Evolutionary conservation across 2,113 vertebrate genomes (phyloP), one percentile per base, ranked within the genome.

Genomic region (Centrocercus urophasianus): DNA sequence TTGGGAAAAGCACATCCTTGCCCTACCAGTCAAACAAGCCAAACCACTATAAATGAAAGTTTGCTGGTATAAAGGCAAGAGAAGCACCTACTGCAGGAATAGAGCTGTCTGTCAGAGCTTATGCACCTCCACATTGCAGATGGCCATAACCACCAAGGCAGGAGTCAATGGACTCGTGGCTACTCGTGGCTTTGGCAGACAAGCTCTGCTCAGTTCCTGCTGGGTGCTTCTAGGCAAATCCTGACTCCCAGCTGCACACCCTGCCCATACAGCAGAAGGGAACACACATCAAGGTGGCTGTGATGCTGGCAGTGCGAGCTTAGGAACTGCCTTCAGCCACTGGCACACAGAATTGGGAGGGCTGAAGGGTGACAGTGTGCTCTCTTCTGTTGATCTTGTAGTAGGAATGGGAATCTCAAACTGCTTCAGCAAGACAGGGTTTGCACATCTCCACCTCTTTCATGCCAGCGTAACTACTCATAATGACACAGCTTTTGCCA

Each of bases 1-100:
- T 86, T 90, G 52, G 83, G 90, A 88, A 95, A 94, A 95, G 52
- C 47, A 83, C 75, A 47, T 81, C 86, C 90, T 83, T 2, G 27
- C 45, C 69, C 69, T 86, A 86, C 88, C 76, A 83, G 93, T 34
- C 47, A 38, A 78, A 90, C 92, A 43, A 93, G 88, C 79, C 43
- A 38, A 94, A 71, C 83, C 24, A 54, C 75, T 48, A 40, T 28
- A 63, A 52, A 36, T 3, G 25, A 63, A 52, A n/a, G 52, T 78
- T 76, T 87, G 50, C 47, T 85, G 47, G 64, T 73, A 70, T 57
- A 77, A 93, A 70, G 30, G 20, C 47, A 36, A 47, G 8, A 10
- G 12, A 50, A 71, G 47, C 10, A 71, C 25, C 54, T 63, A 32
- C 8, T 66, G 28, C 60, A 71, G 79, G 56, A 73, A 42, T 34